Evolutionary conservation across 2,888 invertebrate species (phyloP).

Genomic region (Pyrrhia umbra): DNA sequence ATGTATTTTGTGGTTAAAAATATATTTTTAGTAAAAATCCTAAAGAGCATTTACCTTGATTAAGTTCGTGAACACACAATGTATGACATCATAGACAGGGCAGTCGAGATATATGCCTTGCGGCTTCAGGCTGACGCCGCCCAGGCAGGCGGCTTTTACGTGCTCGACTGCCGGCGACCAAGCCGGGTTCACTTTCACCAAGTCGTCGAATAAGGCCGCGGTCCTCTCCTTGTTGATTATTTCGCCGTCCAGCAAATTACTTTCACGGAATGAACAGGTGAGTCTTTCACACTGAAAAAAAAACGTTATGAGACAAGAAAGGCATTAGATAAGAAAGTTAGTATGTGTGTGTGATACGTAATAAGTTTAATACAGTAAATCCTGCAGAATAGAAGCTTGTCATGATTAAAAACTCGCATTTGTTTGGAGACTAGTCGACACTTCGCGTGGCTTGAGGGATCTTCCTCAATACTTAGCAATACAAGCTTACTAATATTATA

Average conservation of each 20-base stretch:
- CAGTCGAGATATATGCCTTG: not conserved
- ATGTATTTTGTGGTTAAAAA: no score
- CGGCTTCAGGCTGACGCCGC: not conserved
- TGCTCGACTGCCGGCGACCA: not conserved
- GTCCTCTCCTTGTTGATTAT: not conserved
- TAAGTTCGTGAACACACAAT: not conserved
- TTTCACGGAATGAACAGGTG: not conserved
- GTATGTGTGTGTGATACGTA: no score
- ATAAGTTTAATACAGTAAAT: no score
- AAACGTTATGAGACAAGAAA: no score
- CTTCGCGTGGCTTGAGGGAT: no score
- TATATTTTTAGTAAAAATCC: no score
- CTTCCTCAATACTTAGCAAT: no score
- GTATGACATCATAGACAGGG: not conserved
- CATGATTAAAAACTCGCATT: no score
- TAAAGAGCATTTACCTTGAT: not conserved
- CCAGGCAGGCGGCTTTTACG: not conserved
- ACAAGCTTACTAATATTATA: no score
- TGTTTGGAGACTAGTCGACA: no score
- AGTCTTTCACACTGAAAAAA: not conserved
- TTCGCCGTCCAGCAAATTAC: not conserved
- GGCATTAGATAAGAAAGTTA: no score
- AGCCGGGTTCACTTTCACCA: not conserved
- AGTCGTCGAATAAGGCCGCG: not conserved
- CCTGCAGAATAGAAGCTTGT: no score